These are phyloP conservation scores for Malacosoma neustria DNA, from an alignment of 2,888 invertebrate species.

Conservation along the genomic window DNA sequence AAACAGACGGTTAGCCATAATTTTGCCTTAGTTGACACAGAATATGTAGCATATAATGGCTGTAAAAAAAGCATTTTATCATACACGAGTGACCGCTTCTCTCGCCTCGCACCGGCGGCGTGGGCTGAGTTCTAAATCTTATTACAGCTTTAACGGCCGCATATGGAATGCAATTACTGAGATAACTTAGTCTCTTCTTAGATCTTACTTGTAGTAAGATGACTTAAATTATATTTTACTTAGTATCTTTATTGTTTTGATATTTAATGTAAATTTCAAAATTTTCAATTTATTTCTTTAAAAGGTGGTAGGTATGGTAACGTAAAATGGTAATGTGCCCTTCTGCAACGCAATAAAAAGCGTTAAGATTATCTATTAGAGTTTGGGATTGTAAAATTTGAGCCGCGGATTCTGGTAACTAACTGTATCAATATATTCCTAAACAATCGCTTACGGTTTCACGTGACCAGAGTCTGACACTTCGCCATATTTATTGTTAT, in stretches of 20 bases:
- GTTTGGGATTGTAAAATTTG: no score
- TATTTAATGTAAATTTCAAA: no score
- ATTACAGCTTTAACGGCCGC: slow-evolving; percentile 34
- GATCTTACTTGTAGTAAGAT: neutral
- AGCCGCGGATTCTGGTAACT: no score
- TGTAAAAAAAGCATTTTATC: slow-evolving; percentile 55
- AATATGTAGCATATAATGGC: slow-evolving; percentile 42
- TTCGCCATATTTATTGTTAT: no score
- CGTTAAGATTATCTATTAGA: no score
- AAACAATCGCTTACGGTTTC: no score
- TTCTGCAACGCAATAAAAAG: no score
- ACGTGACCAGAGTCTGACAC: no score
- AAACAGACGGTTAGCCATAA: neutral
- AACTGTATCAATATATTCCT: no score
- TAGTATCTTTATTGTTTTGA: slow-evolving; percentile 12
- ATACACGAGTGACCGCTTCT: slow-evolving; percentile 51
- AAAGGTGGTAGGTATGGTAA: no score
- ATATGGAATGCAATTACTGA: slow-evolving; percentile 23
- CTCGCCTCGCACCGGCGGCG: slow-evolving; percentile 21
- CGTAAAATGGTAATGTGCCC: no score
- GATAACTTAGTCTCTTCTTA: neutral
- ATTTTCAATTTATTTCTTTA: no score
- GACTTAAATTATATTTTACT: slow-evolving; percentile 6
- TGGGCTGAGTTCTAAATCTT: slow-evolving; percentile 40
- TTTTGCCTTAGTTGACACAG: slow-evolving; percentile 10